Base-by-base conservation (phyloP, 1,140 invertebrate species). In the Callitettix versicolor region DNA sequence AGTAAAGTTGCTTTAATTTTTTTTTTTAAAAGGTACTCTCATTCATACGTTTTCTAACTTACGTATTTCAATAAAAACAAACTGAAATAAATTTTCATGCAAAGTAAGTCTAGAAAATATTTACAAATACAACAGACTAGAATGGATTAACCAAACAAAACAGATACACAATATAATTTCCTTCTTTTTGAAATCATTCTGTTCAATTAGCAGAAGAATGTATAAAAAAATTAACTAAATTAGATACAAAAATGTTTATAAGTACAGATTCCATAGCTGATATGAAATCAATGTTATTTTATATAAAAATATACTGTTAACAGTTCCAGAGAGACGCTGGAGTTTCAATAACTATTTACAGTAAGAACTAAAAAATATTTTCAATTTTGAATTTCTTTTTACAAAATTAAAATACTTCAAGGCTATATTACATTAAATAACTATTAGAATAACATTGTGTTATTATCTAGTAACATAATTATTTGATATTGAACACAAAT, bases 281-380 rank as follows among this genome's bases (percentile, higher is more conserved):
- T 26, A 51, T 30, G 30, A 51, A 30, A 51, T 21, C 17, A 51
- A 15, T 2, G 33, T 36, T 51, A 17, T 51, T 34, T 51, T 17
- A 51, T 51, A 51, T 26, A 51, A 51, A 51, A 51, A 51, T 51
- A 51, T 51, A 51, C 26, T 38, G 36, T 46, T 46, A 46, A 5
- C 30, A 26, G 48, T 36, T 38, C 15, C 18, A 51, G 3, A 38
- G 21, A 36, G 18, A 30, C 26, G 26, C 26, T 30, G 26, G 3
- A 30, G 3, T 30, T 30, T 30, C 26, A 30, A 30, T 51, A 51
- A 49, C 47, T 51, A 51, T 51, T 18, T 51, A 51, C 48, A 51
- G 36, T 38, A 51, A 12, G 22, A 17, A 20, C 17, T 21, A 5
- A 22, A 46, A 18, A 46, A 22, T 46, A 22, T 21, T 46, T 46